These are phyloP conservation scores for Trichopria drosophilae DNA, from an alignment of 2,888 invertebrate species.

Conservation along the genomic window DNA sequence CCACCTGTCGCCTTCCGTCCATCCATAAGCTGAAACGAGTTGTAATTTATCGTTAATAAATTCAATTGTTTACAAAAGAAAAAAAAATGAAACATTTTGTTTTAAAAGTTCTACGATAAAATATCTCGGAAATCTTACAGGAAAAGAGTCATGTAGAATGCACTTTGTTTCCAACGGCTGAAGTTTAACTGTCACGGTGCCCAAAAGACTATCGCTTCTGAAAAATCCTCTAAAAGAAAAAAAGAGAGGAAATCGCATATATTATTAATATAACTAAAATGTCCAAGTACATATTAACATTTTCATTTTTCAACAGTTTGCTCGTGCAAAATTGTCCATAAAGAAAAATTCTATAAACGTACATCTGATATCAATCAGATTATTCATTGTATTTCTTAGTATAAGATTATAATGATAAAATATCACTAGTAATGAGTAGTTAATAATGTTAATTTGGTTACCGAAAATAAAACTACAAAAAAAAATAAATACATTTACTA, in stretches of 20 bases:
- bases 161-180: slow-evolving; percentile 87
- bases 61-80: slow-evolving; percentile 1
- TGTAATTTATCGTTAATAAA: slow-evolving; percentile 9
- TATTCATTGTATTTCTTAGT: too few relatives aligned
- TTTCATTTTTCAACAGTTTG: slow-evolving; percentile 44
- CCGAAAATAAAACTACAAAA: too few relatives aligned
- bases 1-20: slow-evolving; percentile 87
- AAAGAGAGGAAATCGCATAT: slow-evolving; percentile 7
- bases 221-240: slow-evolving; percentile 84
- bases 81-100: too few relatives aligned
- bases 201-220: slow-evolving; percentile 82
- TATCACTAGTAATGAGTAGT: slow-evolving; percentile 2
- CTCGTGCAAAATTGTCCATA: slow-evolving; percentile 37
- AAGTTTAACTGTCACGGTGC: slow-evolving; percentile 80
- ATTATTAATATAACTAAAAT: slow-evolving; percentile 5
- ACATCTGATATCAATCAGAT: too few relatives aligned
- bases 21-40: slow-evolving; percentile 75
- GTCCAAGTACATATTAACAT: slow-evolving; percentile 4
- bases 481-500: neutral
- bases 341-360: slow-evolving; percentile 14
- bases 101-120: too few relatives aligned
- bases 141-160: slow-evolving; percentile 87
- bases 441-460: too few relatives aligned
- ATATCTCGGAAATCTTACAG: too few relatives aligned
- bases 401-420: too few relatives aligned